Evolutionary conservation across 1,140 invertebrate genomes (phyloP).

Genomic region (Drosophila pruinosa): DNA sequence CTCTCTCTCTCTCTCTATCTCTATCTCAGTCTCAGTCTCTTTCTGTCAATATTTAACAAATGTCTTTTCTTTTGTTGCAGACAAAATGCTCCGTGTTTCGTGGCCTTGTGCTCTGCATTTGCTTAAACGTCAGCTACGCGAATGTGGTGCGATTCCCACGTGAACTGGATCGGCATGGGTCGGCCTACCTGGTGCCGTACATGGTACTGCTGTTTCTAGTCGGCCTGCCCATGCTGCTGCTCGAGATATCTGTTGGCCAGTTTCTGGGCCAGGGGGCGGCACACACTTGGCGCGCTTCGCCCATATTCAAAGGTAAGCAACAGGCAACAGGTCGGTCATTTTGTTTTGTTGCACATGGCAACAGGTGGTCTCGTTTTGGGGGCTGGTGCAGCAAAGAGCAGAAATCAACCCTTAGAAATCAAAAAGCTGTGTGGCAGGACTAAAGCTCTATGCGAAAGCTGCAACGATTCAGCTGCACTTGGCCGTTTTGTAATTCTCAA

Average conservation of each 20-base stretch:
- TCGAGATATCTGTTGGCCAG: conserved; percentile 81
- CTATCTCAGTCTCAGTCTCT: too few relatives aligned
- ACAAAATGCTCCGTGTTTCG: conserved; percentile 83
- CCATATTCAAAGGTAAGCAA: conserved; percentile 81
- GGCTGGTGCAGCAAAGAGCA: conserved; percentile 17
- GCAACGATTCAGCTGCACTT: conserved; percentile 43
- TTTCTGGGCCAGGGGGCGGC: conserved; percentile 82
- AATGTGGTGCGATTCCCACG: conserved; percentile 82
- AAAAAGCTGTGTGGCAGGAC: conserved; percentile 1
- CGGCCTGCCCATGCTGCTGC: conserved; percentile 80
- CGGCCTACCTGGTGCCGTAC: conserved; percentile 80
- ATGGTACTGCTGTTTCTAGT: conserved; percentile 80
- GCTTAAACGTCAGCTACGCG: conserved; percentile 80
- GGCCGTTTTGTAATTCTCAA: conserved; percentile 61
- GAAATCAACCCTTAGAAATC: conserved; percentile 28
- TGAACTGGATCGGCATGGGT: conserved; percentile 79
- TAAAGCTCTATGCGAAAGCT: conserved; percentile 48
- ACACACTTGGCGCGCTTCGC: conserved; percentile 82
- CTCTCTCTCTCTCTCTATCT: not conserved
- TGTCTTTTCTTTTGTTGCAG: conserved; percentile 46
- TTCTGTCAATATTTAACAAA: conserved; percentile 1
- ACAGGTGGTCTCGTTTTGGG: conserved; percentile 19
- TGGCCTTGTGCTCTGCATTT: conserved; percentile 79
- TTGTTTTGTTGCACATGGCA: conserved; percentile 1
- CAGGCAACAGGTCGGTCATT: conserved; percentile 17